Percentiles rank a stretch among this genome's conserved stretches.
Conservation (phyloP, 2,113 vertebrate species). For the Zootoca vivipara region DNA sequence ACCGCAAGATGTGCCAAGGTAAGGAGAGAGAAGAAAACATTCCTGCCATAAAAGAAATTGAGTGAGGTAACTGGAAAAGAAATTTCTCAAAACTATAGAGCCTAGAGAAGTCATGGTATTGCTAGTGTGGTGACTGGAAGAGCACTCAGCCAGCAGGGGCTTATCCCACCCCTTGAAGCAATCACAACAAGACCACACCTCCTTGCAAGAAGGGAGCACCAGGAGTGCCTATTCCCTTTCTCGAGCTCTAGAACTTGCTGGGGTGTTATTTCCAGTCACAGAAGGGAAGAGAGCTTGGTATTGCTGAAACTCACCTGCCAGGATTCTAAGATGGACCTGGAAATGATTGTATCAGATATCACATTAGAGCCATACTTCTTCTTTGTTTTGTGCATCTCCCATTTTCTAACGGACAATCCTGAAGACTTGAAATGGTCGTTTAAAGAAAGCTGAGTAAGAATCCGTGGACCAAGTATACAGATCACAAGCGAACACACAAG, state of each 20-base stretch:
- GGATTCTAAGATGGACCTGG: neutral
- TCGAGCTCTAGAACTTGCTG: neutral
- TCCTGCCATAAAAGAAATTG: neutral
- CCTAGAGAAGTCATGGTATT: neutral
- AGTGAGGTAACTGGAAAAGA: neutral
- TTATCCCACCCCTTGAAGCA: neutral
- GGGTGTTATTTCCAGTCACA: neutral
- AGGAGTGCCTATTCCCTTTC: neutral
- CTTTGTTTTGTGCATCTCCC: neutral
- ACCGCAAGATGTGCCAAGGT: neutral
- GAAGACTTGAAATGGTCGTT: neutral
- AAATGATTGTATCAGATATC: neutral
- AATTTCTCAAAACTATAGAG: neutral
- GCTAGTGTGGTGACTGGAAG: neutral
- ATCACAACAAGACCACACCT: neutral
- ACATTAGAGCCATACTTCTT: neutral
- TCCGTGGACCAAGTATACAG: neutral
- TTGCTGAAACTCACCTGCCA: neutral
- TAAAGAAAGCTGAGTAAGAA: neutral
- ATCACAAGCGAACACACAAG: neutral
- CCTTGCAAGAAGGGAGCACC: neutral
- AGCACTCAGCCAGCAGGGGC: neutral
- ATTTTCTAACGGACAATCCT: neutral
- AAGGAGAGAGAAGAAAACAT: neutral
- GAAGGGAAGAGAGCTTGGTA: neutral